These are phyloP conservation scores for Sternarchorhynchus goeldii DNA, from an alignment of 2,797 vertebrate genomes.

Conservation along the genomic window DNA sequence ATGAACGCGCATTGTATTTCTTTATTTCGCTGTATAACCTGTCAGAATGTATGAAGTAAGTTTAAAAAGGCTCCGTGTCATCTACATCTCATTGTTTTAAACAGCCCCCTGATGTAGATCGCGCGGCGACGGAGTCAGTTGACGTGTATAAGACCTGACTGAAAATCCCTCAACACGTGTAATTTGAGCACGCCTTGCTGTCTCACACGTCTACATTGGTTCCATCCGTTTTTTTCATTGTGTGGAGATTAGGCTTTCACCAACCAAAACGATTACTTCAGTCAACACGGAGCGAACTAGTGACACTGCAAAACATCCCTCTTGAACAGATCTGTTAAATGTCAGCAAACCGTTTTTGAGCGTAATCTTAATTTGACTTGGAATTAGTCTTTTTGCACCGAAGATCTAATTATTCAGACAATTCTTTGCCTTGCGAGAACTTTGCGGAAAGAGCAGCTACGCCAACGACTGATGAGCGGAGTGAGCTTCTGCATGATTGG, in stretches of 20 bases:
- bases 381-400: slow-evolving; percentile 77
- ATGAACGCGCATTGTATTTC: slow-evolving; percentile 35
- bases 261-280: slow-evolving; percentile 75
- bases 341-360: slow-evolving; percentile 83
- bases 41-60: slow-evolving; percentile 45
- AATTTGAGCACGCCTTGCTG: slow-evolving; percentile 65
- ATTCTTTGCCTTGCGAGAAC: slow-evolving; percentile 75
- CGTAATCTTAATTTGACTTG: slow-evolving; percentile 80
- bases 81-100: slow-evolving; percentile 43
- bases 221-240: slow-evolving; percentile 66
- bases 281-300: slow-evolving; percentile 73
- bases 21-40: slow-evolving; percentile 32
- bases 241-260: slow-evolving; percentile 69
- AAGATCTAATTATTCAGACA: slow-evolving; percentile 81
- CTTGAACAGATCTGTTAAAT: slow-evolving; percentile 80
- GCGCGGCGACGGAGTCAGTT: not conserved
- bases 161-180: slow-evolving; percentile 65
- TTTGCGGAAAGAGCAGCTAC: slow-evolving; percentile 70
- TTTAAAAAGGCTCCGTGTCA: slow-evolving; percentile 28
- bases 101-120: slow-evolving; percentile 19
- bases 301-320: slow-evolving; percentile 74
- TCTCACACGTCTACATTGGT: slow-evolving; percentile 65
- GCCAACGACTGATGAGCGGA: slow-evolving; percentile 65
- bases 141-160: slow-evolving; percentile 64
- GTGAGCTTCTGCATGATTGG: not conserved